Conservation (phyloP, 2,888 invertebrate species). For the Pristionchus fissidentatus region DNA sequence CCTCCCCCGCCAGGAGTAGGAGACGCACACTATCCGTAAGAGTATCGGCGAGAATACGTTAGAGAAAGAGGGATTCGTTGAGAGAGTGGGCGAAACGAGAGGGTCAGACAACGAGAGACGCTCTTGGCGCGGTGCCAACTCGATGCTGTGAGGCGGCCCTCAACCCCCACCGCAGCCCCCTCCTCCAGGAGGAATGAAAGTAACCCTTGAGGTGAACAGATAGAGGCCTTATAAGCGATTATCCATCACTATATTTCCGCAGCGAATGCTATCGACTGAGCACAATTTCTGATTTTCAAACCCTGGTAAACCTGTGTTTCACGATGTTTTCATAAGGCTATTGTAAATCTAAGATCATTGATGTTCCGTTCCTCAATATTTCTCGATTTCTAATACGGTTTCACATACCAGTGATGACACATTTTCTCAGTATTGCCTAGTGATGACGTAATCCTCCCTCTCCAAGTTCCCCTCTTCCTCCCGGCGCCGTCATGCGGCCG, state of each 20-base stretch:
- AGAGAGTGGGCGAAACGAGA: too few species aligned
- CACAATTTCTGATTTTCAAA: neutral
- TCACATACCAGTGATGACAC: neutral
- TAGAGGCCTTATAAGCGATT: neutral
- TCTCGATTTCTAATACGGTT: too few species aligned
- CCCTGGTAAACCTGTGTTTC: too few species aligned
- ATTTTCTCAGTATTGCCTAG: neutral
- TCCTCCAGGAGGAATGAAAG: conserved; percentile 52
- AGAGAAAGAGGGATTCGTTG: too few species aligned
- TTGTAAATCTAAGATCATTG: too few species aligned
- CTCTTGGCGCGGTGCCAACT: too few species aligned
- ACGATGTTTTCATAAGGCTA: too few species aligned
- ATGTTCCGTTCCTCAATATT: too few species aligned
- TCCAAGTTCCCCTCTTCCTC: conserved; percentile 20
- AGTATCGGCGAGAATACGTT: too few species aligned
- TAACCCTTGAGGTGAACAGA: conserved; percentile 52
- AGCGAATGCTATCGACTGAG: neutral
- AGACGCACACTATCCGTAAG: too few species aligned
- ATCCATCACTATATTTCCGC: neutral
- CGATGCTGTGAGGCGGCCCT: conserved; percentile 51
- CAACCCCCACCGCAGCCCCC: conserved; percentile 75
- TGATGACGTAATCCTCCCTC: neutral
- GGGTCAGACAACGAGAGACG: too few species aligned
- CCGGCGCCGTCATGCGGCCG: neutral
- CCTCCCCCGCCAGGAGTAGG: conserved; percentile 74